Conservation (phyloP, 2,797 vertebrate species). For the Poecilia velifera region DNA sequence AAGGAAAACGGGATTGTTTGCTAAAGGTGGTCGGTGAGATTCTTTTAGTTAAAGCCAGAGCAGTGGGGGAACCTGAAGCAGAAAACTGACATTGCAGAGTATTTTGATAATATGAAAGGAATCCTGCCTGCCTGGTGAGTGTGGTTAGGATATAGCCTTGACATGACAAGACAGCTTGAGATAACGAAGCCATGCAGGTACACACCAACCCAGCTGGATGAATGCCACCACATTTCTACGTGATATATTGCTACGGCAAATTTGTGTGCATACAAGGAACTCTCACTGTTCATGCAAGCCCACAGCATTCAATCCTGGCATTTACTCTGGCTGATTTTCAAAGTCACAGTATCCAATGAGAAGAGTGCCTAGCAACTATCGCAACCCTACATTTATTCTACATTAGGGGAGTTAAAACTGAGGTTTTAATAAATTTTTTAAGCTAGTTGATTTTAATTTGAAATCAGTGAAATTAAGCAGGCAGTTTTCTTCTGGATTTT, state of each 20-base stretch:
- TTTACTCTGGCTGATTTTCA: neutral
- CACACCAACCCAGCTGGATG: neutral
- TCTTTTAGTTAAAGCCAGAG: neutral
- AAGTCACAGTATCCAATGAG: neutral
- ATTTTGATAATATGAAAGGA: neutral
- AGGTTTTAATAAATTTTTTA: neutral
- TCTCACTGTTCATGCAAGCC: neutral
- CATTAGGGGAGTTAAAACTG: neutral
- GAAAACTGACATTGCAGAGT: neutral
- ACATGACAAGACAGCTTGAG: neutral
- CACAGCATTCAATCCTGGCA: neutral
- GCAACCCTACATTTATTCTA: neutral
- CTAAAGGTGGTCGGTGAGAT: neutral
- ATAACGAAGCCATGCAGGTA: neutral
- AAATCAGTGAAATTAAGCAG: constrained; percentile 7
- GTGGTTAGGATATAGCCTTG: neutral
- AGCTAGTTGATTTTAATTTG: neutral
- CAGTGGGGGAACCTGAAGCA: neutral
- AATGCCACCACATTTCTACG: neutral
- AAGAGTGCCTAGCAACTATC: neutral
- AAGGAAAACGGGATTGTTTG: neutral
- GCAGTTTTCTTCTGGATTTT: constrained; percentile 9
- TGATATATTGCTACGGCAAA: neutral
- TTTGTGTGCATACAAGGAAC: neutral
- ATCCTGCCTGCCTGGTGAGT: neutral